Conservation (phyloP, 2,113 vertebrate species). For the Actenoides lindsayi region DNA sequence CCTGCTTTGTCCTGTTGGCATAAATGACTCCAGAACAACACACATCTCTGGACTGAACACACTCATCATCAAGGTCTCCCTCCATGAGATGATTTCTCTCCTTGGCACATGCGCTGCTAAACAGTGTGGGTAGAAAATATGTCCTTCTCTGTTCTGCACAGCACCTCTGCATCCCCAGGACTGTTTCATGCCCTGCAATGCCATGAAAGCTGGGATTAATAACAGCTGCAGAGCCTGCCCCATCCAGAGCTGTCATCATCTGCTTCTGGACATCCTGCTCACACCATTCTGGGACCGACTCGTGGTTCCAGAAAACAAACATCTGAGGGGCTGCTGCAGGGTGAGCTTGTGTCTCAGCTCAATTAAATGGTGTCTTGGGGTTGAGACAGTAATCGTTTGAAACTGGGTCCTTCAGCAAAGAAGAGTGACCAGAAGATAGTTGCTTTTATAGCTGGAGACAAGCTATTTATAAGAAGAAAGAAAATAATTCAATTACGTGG, state of each 20-base stretch:
- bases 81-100: neutral
- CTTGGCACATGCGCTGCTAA: neutral
- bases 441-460: neutral
- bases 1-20: neutral
- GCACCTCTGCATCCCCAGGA: neutral
- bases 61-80: accelerated
- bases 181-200: neutral
- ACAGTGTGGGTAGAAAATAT: neutral
- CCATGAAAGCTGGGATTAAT: neutral
- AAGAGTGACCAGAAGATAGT: neutral
- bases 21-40: neutral
- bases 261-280: neutral
- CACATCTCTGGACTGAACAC: accelerated
- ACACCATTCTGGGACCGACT: neutral
- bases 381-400: neutral
- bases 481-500: neutral
- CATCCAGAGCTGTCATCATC: neutral
- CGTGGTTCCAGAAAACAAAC: neutral
- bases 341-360: neutral
- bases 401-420: neutral
- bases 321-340: neutral
- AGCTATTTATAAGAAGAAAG: neutral
- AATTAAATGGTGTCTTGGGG: neutral
- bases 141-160: neutral
- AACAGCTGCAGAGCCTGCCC: neutral